phyloP scores from a whole-genome alignment of 2,797 vertebrate species.

The Spinibarbus caldwelli region DNA sequence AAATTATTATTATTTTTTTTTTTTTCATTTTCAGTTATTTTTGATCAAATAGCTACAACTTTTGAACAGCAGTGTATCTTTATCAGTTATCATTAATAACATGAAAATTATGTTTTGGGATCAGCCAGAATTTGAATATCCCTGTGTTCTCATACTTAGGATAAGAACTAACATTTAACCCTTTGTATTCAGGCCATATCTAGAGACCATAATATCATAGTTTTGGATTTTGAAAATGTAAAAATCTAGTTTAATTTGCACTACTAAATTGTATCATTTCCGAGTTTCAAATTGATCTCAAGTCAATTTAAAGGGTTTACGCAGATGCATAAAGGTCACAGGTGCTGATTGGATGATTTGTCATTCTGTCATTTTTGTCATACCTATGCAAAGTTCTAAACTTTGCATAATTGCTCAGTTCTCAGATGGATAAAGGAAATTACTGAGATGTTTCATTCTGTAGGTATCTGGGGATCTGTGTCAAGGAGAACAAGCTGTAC shows the following conservation, averaged over 20 bases:
- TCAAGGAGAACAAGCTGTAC: slow-evolving; percentile 80
- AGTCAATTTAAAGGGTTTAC: not conserved
- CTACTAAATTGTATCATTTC: not conserved
- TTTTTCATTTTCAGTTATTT: too few species aligned
- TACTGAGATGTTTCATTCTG: slow-evolving; percentile 23
- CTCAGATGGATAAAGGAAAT: not conserved
- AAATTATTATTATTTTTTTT: too few species aligned
- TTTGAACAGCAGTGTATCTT: too few species aligned
- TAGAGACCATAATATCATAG: not conserved
- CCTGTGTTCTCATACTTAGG: not conserved
- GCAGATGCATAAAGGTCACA: not conserved
- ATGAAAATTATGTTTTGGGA: not conserved
- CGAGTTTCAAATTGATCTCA: not conserved
- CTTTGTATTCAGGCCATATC: not conserved
- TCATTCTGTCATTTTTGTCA: not conserved
- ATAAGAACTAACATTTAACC: not conserved
- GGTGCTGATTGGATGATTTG: not conserved
- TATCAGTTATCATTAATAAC: not conserved
- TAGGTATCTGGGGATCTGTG: slow-evolving; percentile 82
- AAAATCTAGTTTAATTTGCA: too few species aligned
- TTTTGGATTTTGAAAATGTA: not conserved
- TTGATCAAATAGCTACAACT: too few species aligned
- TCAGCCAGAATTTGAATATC: not conserved
- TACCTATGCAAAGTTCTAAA: not conserved
- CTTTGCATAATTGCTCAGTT: not conserved